Base-by-base conservation (phyloP, 2,113 vertebrate genomes). In the Romanogobio albipinnatus region DNA sequence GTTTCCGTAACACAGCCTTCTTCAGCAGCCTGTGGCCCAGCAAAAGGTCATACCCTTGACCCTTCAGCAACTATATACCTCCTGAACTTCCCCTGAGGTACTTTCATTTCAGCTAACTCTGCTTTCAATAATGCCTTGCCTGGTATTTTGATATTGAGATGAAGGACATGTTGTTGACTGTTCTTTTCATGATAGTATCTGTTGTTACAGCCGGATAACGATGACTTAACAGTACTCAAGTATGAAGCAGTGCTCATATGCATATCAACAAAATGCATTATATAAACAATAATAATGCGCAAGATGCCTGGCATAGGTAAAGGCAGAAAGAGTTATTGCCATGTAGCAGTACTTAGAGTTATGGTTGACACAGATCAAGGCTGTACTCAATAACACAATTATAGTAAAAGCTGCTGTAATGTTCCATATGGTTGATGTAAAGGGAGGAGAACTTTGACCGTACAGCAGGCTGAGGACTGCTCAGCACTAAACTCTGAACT, bases 361-460 rank as follows among this genome's bases (percentile, higher is more conserved):
- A 93, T 90, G 91, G 91, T 87, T 89, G 91, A 93, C 91, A 91
- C 90, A 90, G 91, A 93, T 93, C 90, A 90, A 89, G 90, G 90
- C 87, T 91, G 91, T 90, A 89, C 91, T 93, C 92, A 90, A 90
- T 92, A 93, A 92, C 87, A 91, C 93, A 93, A 94, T 94, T 93
- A 92, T 90, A 94, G 91, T 92, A 93, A 93, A 91, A 93, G 92
- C 92, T 86, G 90, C 88, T 94, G 92, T 94, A 93, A 93, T 93
- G 89, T 91, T 82, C 90, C 87, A 70, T 90, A 92, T 91, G 89
- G 81, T 87, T 71, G 78, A 81, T 81, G 81, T 82, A 71, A 82
- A 82, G 47, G 14, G 80, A 43, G 29, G 33, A 33, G 45, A 81
- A 53, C 62, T 68, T 81, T 68, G 79, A 81, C 79, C 62, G 1